A percentile compares a stretch with the other conserved stretches of the same genome.
These are phyloP conservation scores for Brenthis daphne DNA, from an alignment of 2,888 invertebrate genomes.

Conservation along the genomic window DNA sequence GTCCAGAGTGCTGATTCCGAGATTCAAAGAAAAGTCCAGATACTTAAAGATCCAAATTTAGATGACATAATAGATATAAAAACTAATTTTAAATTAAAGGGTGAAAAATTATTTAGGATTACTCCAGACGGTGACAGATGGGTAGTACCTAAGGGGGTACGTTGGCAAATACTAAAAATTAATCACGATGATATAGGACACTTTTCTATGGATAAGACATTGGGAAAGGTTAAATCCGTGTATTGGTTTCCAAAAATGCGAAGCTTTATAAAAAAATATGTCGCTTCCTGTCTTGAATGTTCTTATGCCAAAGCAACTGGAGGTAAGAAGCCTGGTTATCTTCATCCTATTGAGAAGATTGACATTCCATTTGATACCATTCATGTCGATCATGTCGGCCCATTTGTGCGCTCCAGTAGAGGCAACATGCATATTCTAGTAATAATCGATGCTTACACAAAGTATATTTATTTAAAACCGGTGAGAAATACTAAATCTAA, in stretches of 20 bases:
- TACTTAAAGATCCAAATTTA: no score
- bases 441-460: constrained; percentile 34
- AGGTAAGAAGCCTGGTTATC: no score
- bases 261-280: not conserved
- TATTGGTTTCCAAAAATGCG: not conserved
- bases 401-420: constrained; percentile 36
- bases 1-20: constrained; percentile 27
- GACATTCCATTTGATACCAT: no score
- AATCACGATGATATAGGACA: not conserved
- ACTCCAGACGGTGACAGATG: constrained; percentile 12
- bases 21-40: no score
- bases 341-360: no score
- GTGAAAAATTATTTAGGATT: no score
- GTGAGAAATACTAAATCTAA: constrained; percentile 38
- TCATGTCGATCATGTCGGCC: constrained; percentile 41
- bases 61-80: no score
- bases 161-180: constrained; percentile 1
- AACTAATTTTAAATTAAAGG: no score
- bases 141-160: constrained; percentile 19
- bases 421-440: constrained; percentile 37
- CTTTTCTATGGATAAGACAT: not conserved
- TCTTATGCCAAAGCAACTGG: no score
- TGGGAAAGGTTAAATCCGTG: not conserved
- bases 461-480: constrained; percentile 33
- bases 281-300: no score